Percentiles rank a stretch among this genome's conserved stretches.
phyloP scores from a whole-genome alignment of 2,888 invertebrate genomes.

The Dioctria rufipes region DNA sequence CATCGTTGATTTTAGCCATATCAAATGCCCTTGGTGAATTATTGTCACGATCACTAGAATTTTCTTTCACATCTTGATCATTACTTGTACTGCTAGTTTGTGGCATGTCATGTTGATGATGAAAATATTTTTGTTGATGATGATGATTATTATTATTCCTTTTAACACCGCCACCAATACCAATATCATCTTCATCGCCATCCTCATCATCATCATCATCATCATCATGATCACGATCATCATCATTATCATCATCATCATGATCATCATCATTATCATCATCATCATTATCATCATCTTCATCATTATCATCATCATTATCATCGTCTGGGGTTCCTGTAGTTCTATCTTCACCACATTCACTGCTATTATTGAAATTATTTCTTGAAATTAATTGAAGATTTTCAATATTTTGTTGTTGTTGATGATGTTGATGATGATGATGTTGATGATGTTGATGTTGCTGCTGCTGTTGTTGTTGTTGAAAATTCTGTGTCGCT shows the following conservation, averaged over 20 bases:
- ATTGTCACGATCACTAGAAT: slow-evolving; percentile 40
- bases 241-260: no score
- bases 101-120: slow-evolving; percentile 12
- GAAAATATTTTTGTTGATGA: neutral
- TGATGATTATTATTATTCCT: neutral
- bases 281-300: slow-evolving; percentile 12
- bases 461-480: slow-evolving; percentile 25
- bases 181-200: slow-evolving; percentile 12
- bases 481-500: slow-evolving; percentile 5
- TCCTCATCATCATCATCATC: slow-evolving; percentile 51
- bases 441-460: slow-evolving; percentile 3
- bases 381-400: neutral
- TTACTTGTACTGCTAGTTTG: neutral
- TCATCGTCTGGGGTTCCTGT: slow-evolving; percentile 12
- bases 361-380: slow-evolving; percentile 30
- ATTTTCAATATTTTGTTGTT: slow-evolving; percentile 9
- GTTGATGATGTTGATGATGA: slow-evolving; percentile 24
- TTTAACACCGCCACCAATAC: neutral
- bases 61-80: slow-evolving; percentile 22
- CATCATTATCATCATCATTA: slow-evolving; percentile 52
- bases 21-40: slow-evolving; percentile 29
- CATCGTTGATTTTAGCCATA: slow-evolving; percentile 39
- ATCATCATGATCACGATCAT: slow-evolving; percentile 21
- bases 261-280: neutral
- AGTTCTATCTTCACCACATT: slow-evolving; percentile 37